These are phyloP conservation scores for Netelia inedita DNA, from an alignment of 2,888 invertebrate species.

Conservation along the genomic window DNA sequence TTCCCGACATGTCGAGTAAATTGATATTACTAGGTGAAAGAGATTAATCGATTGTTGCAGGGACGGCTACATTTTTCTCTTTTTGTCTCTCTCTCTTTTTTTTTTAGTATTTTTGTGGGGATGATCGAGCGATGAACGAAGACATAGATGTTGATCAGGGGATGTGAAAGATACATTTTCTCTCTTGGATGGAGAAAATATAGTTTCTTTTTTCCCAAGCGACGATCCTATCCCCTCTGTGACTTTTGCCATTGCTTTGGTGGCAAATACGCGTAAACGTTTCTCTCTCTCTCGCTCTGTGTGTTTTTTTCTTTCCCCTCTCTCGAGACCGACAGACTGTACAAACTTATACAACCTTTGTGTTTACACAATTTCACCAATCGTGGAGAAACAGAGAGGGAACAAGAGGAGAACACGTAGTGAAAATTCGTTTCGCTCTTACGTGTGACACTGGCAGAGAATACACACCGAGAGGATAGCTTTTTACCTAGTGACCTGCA, in stretches of 20 bases:
- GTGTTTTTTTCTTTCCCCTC: slow-evolving; percentile 13
- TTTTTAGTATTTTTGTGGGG: too few species aligned
- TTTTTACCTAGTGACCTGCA: too few species aligned
- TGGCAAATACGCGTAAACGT: slow-evolving; percentile 33
- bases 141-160: too few species aligned
- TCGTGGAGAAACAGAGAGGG: background rate
- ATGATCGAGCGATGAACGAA: too few species aligned
- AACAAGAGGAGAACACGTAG: background rate
- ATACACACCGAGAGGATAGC: too few species aligned
- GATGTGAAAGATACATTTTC: too few species aligned
- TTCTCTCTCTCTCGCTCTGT: slow-evolving; percentile 3
- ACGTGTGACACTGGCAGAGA: background rate
- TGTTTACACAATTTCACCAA: background rate
- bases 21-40: slow-evolving; percentile 17
- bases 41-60: too few species aligned
- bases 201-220: too few species aligned
- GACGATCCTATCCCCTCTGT: background rate
- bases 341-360: background rate
- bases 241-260: background rate
- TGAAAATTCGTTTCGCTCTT: slow-evolving; percentile 22
- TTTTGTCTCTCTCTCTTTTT: too few species aligned
- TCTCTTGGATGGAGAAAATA: too few species aligned
- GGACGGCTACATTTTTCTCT: too few species aligned
- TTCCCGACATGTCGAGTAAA: background rate
- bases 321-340: background rate